A percentile compares a stretch with the other conserved stretches of the same genome.
Conservation (phyloP, 2,888 invertebrate genomes). For the Buathra laborator region DNA sequence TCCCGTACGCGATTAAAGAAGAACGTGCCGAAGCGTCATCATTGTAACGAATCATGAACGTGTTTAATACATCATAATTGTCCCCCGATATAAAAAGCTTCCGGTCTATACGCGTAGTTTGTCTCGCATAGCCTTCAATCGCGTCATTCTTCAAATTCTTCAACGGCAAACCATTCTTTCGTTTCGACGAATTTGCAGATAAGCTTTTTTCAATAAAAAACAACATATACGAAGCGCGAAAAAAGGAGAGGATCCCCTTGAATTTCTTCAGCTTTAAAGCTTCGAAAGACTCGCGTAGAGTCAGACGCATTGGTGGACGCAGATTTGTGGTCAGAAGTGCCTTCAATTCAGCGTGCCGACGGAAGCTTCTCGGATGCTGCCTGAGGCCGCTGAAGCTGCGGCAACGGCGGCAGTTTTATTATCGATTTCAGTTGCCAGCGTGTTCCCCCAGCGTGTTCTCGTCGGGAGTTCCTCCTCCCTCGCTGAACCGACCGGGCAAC, state of each 20-base stretch:
- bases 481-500: constrained; percentile 47
- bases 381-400: constrained; percentile 59
- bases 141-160: constrained; percentile 1
- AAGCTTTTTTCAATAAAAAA: not conserved
- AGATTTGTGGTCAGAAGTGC: constrained; percentile 44
- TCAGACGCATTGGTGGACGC: constrained; percentile 7
- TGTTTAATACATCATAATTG: constrained; percentile 2
- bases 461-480: constrained; percentile 39
- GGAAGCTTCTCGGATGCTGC: constrained; percentile 76
- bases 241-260: not conserved
- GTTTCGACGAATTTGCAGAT: not conserved
- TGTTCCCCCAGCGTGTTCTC: constrained; percentile 24
- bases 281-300: not conserved
- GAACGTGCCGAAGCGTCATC: constrained; percentile 52
- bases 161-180: not conserved
- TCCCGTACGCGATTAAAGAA: constrained; percentile 50
- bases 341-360: constrained; percentile 11
- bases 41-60: constrained; percentile 31
- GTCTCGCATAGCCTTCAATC: not conserved
- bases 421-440: constrained; percentile 79
- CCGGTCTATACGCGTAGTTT: not conserved
- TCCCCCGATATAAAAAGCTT: not conserved
- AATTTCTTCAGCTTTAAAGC: not conserved
- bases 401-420: constrained; percentile 79
- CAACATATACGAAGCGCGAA: not conserved